Conservation (phyloP, 37 sponge, comb jelly and placozoan species). For the Halisarca cf. caerulea region DNA sequence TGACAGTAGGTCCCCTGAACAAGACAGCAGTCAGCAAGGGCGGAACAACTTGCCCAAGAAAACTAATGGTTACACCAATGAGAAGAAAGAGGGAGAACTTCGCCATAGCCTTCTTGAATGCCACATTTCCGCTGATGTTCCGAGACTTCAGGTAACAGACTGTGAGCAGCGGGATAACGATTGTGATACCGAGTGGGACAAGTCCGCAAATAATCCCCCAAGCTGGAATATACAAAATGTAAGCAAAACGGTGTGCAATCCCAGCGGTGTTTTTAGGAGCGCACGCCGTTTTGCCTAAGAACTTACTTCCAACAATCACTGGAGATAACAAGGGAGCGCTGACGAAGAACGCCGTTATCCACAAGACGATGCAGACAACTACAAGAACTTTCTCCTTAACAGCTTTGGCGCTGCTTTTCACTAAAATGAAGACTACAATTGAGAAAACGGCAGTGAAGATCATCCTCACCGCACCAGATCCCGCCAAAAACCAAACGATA, state of each 20-base stretch:
- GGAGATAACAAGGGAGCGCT: not conserved
- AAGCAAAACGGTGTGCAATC: not conserved
- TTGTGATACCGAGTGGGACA: not conserved
- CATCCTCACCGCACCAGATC: not conserved
- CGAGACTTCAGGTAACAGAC: not conserved
- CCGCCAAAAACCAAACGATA: not conserved
- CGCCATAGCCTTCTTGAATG: not conserved
- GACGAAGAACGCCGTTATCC: not conserved
- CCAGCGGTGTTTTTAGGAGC: not conserved
- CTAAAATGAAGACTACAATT: not conserved
- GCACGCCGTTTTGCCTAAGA: not conserved
- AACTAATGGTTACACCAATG: not conserved
- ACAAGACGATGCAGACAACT: not conserved
- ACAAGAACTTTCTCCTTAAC: not conserved
- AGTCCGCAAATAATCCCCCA: not conserved
- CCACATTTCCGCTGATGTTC: not conserved
- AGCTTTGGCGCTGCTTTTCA: not conserved
- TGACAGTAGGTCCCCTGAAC: too few relatives aligned
- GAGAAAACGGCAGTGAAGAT: not conserved
- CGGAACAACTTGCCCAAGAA: not conserved
- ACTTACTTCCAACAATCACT: not conserved
- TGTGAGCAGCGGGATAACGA: not conserved
- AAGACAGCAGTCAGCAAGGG: too few relatives aligned
- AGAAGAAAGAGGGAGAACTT: constrained; percentile 1
- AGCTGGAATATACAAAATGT: not conserved